phyloP scores from a whole-genome alignment of 2,113 vertebrate species.

The Anseranas semipalmata region DNA sequence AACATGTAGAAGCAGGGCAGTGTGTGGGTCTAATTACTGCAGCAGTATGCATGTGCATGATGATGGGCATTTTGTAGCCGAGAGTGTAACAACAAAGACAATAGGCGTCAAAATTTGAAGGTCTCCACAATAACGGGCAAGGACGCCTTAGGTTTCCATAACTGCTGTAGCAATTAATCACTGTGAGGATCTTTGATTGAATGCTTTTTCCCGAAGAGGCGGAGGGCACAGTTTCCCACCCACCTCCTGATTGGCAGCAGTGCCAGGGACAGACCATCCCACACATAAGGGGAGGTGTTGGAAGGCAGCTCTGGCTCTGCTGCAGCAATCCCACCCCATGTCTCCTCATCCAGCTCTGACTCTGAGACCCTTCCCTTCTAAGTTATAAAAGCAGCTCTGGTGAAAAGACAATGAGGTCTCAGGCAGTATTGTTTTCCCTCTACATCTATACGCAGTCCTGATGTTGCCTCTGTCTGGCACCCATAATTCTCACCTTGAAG shows the following conservation, averaged over 20 bases:
- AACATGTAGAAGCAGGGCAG: neutral
- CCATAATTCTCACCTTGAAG: neutral
- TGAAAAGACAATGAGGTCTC: neutral
- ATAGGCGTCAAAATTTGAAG: neutral
- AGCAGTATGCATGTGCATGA: neutral
- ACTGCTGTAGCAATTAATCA: neutral
- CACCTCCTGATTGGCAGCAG: accelerated
- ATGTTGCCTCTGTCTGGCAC: neutral
- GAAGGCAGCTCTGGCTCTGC: neutral
- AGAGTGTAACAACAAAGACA: neutral
- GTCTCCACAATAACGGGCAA: accelerated
- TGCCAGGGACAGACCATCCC: neutral
- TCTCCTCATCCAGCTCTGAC: neutral
- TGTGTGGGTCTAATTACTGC: neutral
- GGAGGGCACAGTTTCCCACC: neutral
- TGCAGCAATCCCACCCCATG: accelerated
- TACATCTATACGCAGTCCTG: neutral
- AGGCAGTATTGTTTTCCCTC: neutral
- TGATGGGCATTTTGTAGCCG: neutral
- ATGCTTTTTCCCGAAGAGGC: neutral
- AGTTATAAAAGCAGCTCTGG: neutral
- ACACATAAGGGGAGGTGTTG: accelerated
- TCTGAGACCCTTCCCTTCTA: neutral
- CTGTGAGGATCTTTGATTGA: neutral
- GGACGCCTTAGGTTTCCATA: neutral